Conservation (phyloP, 2,888 invertebrate species). For the Leptura quadrifasciata region DNA sequence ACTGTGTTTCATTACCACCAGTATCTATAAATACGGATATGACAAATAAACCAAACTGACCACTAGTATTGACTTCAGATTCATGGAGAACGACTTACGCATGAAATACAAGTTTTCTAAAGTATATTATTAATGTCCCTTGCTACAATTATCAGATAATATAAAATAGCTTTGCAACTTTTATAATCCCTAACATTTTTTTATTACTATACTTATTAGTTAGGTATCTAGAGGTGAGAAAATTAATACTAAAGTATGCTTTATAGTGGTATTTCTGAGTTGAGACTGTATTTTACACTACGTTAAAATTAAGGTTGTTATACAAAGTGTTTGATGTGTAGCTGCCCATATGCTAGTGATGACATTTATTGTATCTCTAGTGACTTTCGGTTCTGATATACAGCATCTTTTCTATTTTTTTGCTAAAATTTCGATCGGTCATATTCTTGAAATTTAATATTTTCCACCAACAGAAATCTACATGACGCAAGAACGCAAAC, state of each 20-base stretch:
- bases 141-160: conserved; percentile 61
- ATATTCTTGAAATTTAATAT: no score
- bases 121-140: conserved; percentile 64
- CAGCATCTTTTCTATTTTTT: no score
- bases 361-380: no score
- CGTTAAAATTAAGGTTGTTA: no score
- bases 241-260: conserved; percentile 19
- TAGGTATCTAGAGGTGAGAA: conserved; percentile 6
- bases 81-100: conserved; percentile 60
- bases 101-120: conserved; percentile 62
- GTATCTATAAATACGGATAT: conserved; percentile 57
- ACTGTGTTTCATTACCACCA: conserved; percentile 55
- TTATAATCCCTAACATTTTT: conserved; percentile 19
- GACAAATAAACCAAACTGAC: conserved; percentile 56
- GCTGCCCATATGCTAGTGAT: no score
- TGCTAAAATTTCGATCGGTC: no score
- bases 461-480: no score
- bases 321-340: no score
- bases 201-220: not conserved
- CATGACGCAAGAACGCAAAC: no score
- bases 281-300: not conserved
- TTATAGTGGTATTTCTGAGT: not conserved
- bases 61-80: conserved; percentile 60
- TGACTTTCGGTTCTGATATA: no score
- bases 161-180: conserved; percentile 19